phyloP scores from a whole-genome alignment of 2,113 vertebrate genomes.

The Grammomys surdaster region DNA sequence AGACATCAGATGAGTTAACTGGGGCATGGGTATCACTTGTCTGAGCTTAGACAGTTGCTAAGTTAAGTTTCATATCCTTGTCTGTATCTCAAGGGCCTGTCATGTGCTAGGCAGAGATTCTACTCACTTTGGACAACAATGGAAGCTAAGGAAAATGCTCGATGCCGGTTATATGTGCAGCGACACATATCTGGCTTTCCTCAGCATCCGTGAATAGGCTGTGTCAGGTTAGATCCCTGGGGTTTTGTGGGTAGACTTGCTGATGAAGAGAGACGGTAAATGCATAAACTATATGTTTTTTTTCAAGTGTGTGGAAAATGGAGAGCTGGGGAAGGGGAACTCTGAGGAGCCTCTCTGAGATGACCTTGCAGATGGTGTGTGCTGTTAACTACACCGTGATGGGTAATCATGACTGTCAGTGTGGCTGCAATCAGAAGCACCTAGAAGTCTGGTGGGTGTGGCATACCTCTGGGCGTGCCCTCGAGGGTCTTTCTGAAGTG shows the following conservation, averaged over 20 bases:
- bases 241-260: not conserved
- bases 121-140: not conserved
- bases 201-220: too few relatives aligned
- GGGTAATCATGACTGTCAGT: too few relatives aligned
- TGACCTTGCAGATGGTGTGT: not conserved
- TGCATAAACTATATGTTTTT: not conserved
- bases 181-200: not conserved
- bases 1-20: not conserved
- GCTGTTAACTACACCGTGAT: rapidly evolving
- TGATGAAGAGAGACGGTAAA: not conserved
- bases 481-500: not conserved
- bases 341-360: not conserved
- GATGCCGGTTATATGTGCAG: not conserved
- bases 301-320: not conserved
- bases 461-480: not conserved
- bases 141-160: not conserved
- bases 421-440: not conserved
- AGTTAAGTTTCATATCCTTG: not conserved
- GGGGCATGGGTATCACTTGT: not conserved
- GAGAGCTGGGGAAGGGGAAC: not conserved
- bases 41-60: not conserved
- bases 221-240: not conserved
- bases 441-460: not conserved
- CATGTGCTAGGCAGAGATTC: not conserved
- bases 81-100: not conserved